Evolutionary conservation across 2,888 invertebrate species (phyloP).

Genomic region (Agapostemon virescens): DNA sequence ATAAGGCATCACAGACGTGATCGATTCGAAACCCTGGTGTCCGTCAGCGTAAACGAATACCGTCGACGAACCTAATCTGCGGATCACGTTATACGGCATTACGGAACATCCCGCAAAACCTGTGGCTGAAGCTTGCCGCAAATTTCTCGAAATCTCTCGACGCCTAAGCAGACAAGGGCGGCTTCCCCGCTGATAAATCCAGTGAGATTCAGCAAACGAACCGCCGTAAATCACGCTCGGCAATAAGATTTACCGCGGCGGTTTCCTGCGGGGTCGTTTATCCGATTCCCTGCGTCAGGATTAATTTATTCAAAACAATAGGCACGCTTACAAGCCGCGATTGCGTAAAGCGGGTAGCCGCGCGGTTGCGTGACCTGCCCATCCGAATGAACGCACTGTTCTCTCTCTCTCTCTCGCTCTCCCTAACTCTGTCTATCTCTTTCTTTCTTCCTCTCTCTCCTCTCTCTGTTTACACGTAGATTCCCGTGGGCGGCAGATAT

Average conservation of each 20-base stretch:
- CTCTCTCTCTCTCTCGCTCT: background rate
- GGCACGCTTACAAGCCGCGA: constrained; percentile 9
- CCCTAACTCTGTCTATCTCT: background rate
- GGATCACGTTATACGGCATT: constrained; percentile 3
- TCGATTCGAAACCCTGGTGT: background rate
- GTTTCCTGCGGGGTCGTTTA: background rate
- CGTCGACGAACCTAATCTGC: background rate
- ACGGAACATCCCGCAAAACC: background rate
- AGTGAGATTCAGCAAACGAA: constrained; percentile 8
- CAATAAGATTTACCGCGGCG: constrained; percentile 27
- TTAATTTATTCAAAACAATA: constrained; percentile 28
- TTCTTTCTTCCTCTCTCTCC: background rate
- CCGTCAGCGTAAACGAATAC: background rate
- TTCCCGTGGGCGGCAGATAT: constrained; percentile 22
- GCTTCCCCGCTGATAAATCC: constrained; percentile 29
- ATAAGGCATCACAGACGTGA: background rate
- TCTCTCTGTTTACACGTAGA: constrained; percentile 14
- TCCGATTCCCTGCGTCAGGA: constrained; percentile 1
- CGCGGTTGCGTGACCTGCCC: constrained; percentile 4
- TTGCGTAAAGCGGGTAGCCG: constrained; percentile 11
- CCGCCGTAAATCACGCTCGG: constrained; percentile 24
- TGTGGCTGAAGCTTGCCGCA: background rate
- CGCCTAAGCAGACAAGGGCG: background rate
- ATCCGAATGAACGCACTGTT: background rate
- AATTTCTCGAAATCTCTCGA: background rate